Evolutionary conservation across 2,113 vertebrate genomes (phyloP), one percentile per base, ranked within the genome.

Genomic region (Meriones unguiculatus): DNA sequence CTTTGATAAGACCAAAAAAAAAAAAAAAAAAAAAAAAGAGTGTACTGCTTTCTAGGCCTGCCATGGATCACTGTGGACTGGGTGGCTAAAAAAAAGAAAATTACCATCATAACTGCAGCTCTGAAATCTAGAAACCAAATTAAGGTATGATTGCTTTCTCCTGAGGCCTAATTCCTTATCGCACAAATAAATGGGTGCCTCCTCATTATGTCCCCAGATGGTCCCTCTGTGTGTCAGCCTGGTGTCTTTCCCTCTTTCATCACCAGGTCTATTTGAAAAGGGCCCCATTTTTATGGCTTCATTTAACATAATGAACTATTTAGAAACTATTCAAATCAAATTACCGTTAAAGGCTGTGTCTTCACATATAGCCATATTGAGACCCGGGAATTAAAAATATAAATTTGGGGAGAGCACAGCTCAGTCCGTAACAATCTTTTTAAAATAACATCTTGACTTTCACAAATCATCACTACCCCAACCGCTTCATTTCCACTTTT

Each of bases 381-480:
- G 54, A 25, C 9, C 62, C 46, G 57, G n/a, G 20, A 9, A 7
- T 87, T 96, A 35, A 75, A 69, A 57, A 64, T 22, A 54, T 57
- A 13, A 81, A 86, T 24, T 35, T 59, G 12, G 35, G 15, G 69
- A 38, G 17, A 4, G 22, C 25, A 80, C 18, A 82, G 41, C 67
- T 62, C 7, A 46, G 14, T 77, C 18, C 46, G 73, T 52, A 15
- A 92, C 4, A 69, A 13, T 87, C 18, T 65, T 87, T 81, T 20
- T 78, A 67, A 86, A 70, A 28, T 72, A 87, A 35, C 28, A 38
- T 54, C 24, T 75, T 81, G 52, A 54, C 24, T 92, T 82, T 87
- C 15, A 89, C n/a, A 94, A 54, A 30, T 84, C 87, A 93, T 84
- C n/a, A 25, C n/a, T 77, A 24, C 38, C 82, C 92, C 52, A 65